These are phyloP conservation scores for Rutilus rutilus DNA, from an alignment of 2,113 vertebrate species.

Conservation along the genomic window DNA sequence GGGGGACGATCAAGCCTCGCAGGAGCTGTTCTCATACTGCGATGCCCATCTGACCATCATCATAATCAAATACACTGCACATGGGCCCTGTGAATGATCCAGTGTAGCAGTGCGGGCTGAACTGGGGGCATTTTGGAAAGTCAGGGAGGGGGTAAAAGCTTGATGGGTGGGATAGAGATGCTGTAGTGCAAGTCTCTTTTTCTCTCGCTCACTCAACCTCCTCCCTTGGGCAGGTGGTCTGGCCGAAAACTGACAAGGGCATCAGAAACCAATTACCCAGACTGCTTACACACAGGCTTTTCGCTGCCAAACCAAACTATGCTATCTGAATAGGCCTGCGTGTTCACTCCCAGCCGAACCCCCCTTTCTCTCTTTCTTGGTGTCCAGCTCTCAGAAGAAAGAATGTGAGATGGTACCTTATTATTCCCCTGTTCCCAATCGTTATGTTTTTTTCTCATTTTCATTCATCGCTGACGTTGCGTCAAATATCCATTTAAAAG, in stretches of 20 bases:
- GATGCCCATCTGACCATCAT: neutral
- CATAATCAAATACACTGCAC: neutral
- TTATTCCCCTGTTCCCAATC: neutral
- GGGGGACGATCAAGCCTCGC: slow-evolving; percentile 31
- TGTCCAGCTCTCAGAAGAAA: slow-evolving; percentile 2
- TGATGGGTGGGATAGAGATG: slow-evolving; percentile 60
- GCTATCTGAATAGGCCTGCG: slow-evolving; percentile 69
- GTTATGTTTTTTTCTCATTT: slow-evolving; percentile 19
- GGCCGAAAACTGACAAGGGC: slow-evolving; percentile 75
- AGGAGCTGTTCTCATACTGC: neutral
- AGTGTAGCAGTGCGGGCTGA: neutral
- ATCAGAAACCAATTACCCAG: slow-evolving; percentile 84
- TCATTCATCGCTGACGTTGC: neutral
- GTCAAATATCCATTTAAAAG: neutral
- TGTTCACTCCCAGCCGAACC: slow-evolving; percentile 58
- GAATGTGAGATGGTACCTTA: slow-evolving; percentile 37
- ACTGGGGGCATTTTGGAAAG: neutral
- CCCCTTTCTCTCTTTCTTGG: slow-evolving; percentile 62
- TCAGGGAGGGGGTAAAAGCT: neutral
- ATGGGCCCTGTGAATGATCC: neutral
- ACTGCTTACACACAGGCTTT: slow-evolving; percentile 73
- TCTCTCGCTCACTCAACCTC: slow-evolving; percentile 11
- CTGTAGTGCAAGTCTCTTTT: slow-evolving; percentile 39
- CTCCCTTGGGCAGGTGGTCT: slow-evolving; percentile 78
- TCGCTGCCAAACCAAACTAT: slow-evolving; percentile 79